Conservation (phyloP, 2,888 invertebrate genomes). For the Notodonta dromedarius region DNA sequence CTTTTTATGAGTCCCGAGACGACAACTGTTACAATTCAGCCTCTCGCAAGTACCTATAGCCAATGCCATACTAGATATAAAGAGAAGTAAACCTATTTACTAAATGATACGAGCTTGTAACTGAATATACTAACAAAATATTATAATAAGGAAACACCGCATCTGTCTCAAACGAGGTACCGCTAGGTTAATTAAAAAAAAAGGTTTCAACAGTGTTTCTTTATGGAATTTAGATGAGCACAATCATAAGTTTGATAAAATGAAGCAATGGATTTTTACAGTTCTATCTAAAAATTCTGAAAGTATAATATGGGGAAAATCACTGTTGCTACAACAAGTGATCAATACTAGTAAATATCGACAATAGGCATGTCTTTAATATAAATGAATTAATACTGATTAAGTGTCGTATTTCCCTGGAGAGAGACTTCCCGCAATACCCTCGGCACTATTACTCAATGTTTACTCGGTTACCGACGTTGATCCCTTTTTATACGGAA, state of each 20-base stretch:
- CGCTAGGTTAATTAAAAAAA: no score
- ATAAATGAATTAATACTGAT: neutral
- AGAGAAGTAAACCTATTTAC: conserved; percentile 28
- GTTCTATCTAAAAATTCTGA: no score
- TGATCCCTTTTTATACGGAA: neutral
- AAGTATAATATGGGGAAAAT: neutral
- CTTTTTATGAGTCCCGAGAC: conserved; percentile 80
- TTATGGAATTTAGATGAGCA: no score
- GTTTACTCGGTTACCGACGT: conserved; percentile 3
- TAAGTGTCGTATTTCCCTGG: conserved; percentile 1
- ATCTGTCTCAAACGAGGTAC: no score
- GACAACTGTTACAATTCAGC: conserved; percentile 75
- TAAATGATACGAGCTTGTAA: conserved; percentile 20
- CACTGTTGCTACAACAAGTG: neutral
- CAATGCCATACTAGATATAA: conserved; percentile 50
- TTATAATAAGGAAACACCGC: no score
- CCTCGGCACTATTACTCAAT: neutral
- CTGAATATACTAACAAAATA: conserved; percentile 5
- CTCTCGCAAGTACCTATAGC: conserved; percentile 64
- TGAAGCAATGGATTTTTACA: no score
- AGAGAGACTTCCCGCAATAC: neutral
- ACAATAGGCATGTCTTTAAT: neutral
- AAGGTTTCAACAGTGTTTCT: no score
- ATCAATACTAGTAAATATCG: neutral
- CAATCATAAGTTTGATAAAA: no score